Conservation (phyloP, 1,140 invertebrate species). For the Centruroides vittatus region DNA sequence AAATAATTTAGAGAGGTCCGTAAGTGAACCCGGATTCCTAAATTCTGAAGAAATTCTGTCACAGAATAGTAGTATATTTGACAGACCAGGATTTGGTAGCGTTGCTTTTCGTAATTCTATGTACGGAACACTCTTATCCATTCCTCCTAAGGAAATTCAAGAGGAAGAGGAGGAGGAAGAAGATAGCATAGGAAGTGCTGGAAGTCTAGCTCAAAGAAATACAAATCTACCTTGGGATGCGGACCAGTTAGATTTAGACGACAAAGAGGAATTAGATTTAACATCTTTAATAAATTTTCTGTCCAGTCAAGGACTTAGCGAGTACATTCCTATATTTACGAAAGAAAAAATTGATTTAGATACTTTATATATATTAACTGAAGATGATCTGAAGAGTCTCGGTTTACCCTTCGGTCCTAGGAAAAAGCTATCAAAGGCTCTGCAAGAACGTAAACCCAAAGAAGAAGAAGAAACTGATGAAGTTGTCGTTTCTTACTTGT, state of each 20-base stretch:
- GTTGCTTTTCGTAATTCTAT: constrained; percentile 54
- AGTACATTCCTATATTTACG: constrained; percentile 57
- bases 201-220: constrained; percentile 46
- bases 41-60: constrained; percentile 11
- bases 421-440: constrained; percentile 62
- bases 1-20: constrained; percentile 37
- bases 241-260: constrained; percentile 20
- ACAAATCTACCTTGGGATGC: constrained; percentile 8
- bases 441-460: background rate
- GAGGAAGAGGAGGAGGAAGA: constrained; percentile 15
- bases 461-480: too few relatives aligned
- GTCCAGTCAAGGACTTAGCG: constrained; percentile 54
- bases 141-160: constrained; percentile 19
- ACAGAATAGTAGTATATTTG: constrained; percentile 47
- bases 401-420: constrained; percentile 69
- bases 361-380: constrained; percentile 70
- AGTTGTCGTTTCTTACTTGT: too few relatives aligned
- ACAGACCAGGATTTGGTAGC: constrained; percentile 78
- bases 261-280: constrained; percentile 12
- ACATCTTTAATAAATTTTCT: constrained; percentile 62
- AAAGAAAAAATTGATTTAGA: constrained; percentile 85
- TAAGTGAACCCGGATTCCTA: constrained; percentile 40
- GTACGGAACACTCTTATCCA: constrained; percentile 19
- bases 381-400: constrained; percentile 65
- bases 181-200: constrained; percentile 58